Conservation (phyloP, 2,797 vertebrate species). For the Clamator glandarius region DNA sequence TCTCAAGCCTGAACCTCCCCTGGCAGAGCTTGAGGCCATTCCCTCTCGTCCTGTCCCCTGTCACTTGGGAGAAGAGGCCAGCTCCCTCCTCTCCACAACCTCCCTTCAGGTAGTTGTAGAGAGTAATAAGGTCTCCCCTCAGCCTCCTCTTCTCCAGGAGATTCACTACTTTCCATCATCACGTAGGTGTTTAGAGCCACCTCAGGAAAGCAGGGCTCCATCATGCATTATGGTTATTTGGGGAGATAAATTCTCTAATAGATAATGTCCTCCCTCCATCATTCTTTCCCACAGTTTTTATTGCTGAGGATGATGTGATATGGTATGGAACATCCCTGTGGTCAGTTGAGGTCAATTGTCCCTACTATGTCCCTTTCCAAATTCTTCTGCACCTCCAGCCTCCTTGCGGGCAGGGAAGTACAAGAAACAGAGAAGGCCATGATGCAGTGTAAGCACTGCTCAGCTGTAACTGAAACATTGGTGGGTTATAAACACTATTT, state of each 20-base stretch:
- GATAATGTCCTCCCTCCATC: accelerated
- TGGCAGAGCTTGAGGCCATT: too few species aligned
- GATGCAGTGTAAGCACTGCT: neutral
- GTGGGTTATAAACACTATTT: neutral
- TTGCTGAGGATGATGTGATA: neutral
- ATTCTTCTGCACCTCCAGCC: neutral
- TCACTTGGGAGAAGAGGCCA: too few species aligned
- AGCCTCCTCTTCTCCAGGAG: too few species aligned
- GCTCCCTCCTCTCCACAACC: too few species aligned
- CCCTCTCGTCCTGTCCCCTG: too few species aligned
- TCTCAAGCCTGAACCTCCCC: too few species aligned
- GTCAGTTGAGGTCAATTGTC: neutral
- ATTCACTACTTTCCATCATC: accelerated
- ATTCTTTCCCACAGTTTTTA: neutral
- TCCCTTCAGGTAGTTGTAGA: too few species aligned
- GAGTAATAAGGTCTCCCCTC: too few species aligned
- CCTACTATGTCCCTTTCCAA: neutral
- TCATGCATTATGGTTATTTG: accelerated
- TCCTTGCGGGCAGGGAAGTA: accelerated
- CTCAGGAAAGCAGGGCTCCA: neutral
- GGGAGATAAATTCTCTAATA: neutral
- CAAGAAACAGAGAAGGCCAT: neutral
- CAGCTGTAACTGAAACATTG: neutral
- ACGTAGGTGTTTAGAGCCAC: neutral
- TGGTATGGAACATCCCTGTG: neutral